A percentile compares a stretch with the other conserved stretches of the same genome.
phyloP scores from a whole-genome alignment of 1,140 invertebrate species.

The Drosophila quadrilineata region DNA sequence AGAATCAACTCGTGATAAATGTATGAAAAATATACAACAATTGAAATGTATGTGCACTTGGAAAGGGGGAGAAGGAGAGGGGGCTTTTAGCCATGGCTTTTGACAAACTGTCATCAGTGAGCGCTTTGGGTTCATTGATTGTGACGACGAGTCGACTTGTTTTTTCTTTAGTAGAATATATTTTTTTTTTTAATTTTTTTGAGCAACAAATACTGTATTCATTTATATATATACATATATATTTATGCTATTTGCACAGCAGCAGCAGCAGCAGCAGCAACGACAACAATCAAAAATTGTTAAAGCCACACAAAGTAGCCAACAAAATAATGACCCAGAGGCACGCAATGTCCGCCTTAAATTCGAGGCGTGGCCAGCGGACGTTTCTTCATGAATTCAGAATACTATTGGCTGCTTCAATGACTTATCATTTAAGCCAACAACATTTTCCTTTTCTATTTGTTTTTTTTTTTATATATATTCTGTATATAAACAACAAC shows the following conservation, averaged over 20 bases:
- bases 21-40: too few species aligned
- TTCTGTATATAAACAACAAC: background rate
- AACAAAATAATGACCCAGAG: constrained; percentile 56
- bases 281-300: constrained; percentile 9
- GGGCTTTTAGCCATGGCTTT: too few species aligned
- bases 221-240: too few species aligned
- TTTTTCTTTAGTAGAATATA: too few species aligned
- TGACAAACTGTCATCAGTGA: too few species aligned
- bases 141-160: too few species aligned
- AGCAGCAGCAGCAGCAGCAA: constrained; percentile 36
- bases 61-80: too few species aligned
- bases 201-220: constrained; percentile 55
- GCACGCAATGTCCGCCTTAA: constrained; percentile 62
- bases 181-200: too few species aligned
- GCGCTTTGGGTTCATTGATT: constrained; percentile 36
- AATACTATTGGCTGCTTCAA: constrained; percentile 31
- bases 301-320: constrained; percentile 9
- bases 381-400: constrained; percentile 2
- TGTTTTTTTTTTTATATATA: constrained; percentile 13
- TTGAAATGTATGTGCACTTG: too few species aligned
- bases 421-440: constrained; percentile 47
- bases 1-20: too few species aligned
- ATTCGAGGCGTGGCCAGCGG: too few species aligned
- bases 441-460: too few species aligned
- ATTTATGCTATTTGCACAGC: constrained; percentile 50